Percentiles rank a stretch among this genome's conserved stretches.
phyloP scores from a whole-genome alignment of 2,888 invertebrate species.

The Pandemis heparana region DNA sequence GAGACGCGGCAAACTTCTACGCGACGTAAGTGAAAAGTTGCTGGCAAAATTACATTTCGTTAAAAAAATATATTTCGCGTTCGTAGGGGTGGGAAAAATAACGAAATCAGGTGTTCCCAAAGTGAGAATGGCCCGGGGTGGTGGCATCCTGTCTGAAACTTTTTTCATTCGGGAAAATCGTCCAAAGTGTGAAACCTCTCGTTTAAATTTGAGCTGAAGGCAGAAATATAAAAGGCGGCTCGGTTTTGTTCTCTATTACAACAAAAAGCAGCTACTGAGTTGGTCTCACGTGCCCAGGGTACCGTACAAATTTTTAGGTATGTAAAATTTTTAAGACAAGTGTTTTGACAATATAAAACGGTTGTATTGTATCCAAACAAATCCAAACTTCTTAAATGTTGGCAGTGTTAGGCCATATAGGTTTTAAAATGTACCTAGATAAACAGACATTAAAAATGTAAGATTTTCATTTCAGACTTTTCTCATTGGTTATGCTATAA shows the following conservation, averaged over 20 bases:
- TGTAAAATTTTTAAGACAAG: no score
- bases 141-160: constrained; percentile 54
- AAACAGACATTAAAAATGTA: no score
- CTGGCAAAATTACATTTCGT: constrained; percentile 70
- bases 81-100: constrained; percentile 75
- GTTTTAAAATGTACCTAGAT: no score
- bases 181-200: constrained; percentile 56
- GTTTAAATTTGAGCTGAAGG: constrained; percentile 59
- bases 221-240: constrained; percentile 5
- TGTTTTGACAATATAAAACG: no score
- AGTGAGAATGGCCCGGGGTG: constrained; percentile 45
- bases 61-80: constrained; percentile 41
- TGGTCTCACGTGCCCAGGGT: no score
- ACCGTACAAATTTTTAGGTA: no score
- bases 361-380: no score
- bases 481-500: no score
- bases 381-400: no score
- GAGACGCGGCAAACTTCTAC: constrained; percentile 62
- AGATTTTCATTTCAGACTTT: no score
- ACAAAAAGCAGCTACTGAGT: neutral
- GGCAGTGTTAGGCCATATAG: no score
- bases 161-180: constrained; percentile 68
- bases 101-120: constrained; percentile 63
- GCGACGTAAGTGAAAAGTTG: constrained; percentile 78
- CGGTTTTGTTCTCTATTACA: neutral